Conservation (phyloP, 2,113 vertebrate genomes). For the Nannobrachium achirus region DNA sequence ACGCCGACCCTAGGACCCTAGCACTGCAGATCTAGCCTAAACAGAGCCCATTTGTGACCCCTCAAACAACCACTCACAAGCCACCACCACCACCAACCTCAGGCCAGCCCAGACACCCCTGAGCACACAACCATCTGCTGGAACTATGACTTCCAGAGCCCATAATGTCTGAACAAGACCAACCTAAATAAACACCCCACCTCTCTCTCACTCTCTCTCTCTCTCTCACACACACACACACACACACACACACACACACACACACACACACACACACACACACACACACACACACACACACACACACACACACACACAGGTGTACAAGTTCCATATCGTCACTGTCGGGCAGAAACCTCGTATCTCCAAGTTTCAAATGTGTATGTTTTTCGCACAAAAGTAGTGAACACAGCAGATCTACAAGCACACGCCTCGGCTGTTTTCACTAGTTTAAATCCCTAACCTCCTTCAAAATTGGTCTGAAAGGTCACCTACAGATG, state of each 20-base stretch:
- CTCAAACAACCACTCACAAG: neutral
- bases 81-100: neutral
- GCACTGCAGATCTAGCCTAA: slow-evolving; percentile 12
- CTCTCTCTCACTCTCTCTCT: neutral
- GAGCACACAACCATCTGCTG: slow-evolving; percentile 43
- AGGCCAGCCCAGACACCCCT: slow-evolving; percentile 19
- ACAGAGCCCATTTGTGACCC: slow-evolving; percentile 36
- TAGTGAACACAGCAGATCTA: too few species aligned
- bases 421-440: too few species aligned
- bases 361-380: too few species aligned
- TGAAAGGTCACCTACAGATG: too few species aligned
- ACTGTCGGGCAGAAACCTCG: too few species aligned
- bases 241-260: too few species aligned
- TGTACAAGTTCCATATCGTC: neutral
- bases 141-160: neutral
- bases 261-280: too few species aligned
- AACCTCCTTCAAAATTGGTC: too few species aligned
- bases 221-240: too few species aligned
- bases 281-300: too few species aligned
- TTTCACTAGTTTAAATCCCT: too few species aligned
- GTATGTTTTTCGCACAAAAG: too few species aligned
- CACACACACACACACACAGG: neutral
- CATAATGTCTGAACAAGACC: slow-evolving; percentile 3
- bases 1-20: neutral
- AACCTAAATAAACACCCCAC: slow-evolving; percentile 23